phyloP scores from a whole-genome alignment of 2,797 vertebrate genomes.

The Micrastur ruficollis region DNA sequence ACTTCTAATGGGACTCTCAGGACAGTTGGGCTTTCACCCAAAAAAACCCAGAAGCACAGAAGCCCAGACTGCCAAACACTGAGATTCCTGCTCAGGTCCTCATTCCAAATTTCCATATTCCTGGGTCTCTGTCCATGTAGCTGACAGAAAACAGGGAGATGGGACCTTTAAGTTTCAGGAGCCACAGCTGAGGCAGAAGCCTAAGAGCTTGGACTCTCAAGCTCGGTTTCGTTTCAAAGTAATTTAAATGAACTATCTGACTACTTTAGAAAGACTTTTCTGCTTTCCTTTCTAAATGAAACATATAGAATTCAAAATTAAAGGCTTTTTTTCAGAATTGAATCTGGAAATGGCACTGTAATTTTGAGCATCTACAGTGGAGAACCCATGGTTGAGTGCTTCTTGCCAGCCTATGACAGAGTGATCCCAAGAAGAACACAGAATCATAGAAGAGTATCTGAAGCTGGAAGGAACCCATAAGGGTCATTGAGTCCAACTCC shows the following conservation, averaged over 20 bases:
- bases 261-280: background rate
- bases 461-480: background rate
- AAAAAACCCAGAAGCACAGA: slow-evolving; percentile 31
- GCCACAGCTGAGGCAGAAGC: background rate
- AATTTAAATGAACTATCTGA: background rate
- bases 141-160: background rate
- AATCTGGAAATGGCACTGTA: background rate
- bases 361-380: background rate
- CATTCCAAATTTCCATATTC: slow-evolving; percentile 38
- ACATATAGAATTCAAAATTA: background rate
- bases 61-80: slow-evolving; percentile 24
- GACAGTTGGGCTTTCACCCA: slow-evolving; percentile 22
- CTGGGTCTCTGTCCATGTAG: background rate
- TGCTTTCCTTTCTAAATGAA: background rate
- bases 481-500: background rate
- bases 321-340: background rate
- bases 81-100: slow-evolving; percentile 9
- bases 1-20: slow-evolving; percentile 35
- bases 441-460: background rate
- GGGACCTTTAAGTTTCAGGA: background rate
- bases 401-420: background rate
- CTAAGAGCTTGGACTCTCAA: background rate
- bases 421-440: background rate
- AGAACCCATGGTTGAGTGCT: background rate
- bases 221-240: background rate